Percentiles rank a stretch among this genome's conserved stretches.
Evolutionary conservation across 1,140 invertebrate species (phyloP).

Genomic region (Rhizoglyphus robini): DNA sequence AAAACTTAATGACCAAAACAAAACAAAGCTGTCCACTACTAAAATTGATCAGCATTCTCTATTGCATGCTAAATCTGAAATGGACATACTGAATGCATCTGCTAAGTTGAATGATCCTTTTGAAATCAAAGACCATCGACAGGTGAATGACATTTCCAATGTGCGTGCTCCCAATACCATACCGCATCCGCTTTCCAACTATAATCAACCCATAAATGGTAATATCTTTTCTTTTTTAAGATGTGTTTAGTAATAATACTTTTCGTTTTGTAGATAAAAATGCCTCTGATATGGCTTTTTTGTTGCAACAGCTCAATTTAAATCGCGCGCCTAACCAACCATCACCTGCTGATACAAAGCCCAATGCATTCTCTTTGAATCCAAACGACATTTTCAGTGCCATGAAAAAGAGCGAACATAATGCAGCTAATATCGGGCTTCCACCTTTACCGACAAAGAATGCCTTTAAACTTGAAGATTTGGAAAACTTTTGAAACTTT

Average conservation of each 20-base stretch:
- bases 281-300: background rate
- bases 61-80: background rate
- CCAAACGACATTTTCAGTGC: background rate
- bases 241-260: background rate
- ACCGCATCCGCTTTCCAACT: background rate
- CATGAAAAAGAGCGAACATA: background rate
- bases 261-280: background rate
- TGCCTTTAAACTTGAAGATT: conserved; percentile 8
- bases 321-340: background rate
- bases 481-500: conserved; percentile 6
- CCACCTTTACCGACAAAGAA: conserved; percentile 1
- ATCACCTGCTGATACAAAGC: background rate
- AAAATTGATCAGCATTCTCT: background rate
- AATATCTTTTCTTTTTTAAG: background rate
- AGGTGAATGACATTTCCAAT: background rate
- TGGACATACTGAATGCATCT: background rate
- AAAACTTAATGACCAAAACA: background rate
- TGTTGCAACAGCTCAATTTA: conserved; percentile 4
- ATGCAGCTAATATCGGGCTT: background rate
- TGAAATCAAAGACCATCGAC: background rate
- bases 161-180: background rate
- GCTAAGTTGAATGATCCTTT: background rate
- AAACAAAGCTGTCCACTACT: background rate
- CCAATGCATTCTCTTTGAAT: background rate
- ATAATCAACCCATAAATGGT: background rate